Base-by-base conservation (phyloP, 1,140 invertebrate genomes). In the Phymorhynchus buccinoides region DNA sequence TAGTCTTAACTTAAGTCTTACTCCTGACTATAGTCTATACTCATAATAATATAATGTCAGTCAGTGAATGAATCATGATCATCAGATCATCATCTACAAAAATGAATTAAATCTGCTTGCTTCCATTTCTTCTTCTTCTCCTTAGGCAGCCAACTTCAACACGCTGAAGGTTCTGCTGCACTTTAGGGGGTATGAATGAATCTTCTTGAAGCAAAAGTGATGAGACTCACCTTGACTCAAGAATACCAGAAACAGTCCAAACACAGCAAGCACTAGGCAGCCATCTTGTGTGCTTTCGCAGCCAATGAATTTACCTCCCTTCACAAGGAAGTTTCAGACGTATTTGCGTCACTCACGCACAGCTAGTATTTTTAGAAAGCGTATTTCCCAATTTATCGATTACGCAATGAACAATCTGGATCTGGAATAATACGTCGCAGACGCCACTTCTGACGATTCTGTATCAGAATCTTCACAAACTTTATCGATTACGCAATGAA, bases 201-300 rank as follows among this genome's bases (percentile, higher is more conserved):
- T 32, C 6, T 71, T 14, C 30, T 12, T 32, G 35, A 37, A 16
- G 12, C 39, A 75, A 22, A 16, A 37, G 41, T 75, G 16, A 41
- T 75, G 14, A 27, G 56, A 62, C 73, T 75, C 73, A 75, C 73
- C 73, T 75, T 41, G 37, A n/a, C n/a, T 37, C 32, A 41, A 41
- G 73, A 75, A 75, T 75, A 37, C 37, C 73, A 1, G 35, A 62
- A 27, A n/a, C n/a, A 14, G n/a, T 27, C 14, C 62, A 66, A 71
- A 71, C 35, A 75, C 73, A 75, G 18, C 16, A 3, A 75, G 37
- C 73, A 37, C 73, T 75, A 75, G 73, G 35, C 73, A 75, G 73
- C 73, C 73, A 75, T 75, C 22, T 37, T 37, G 73, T 0, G 1
- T 62, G 56, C n/a, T 62, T 62, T 41, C 14, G 27, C 37, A 35